Percentiles rank a stretch among this genome's conserved stretches.
Conservation (phyloP, 2,797 vertebrate species). For the Hemibagrus guttatus region DNA sequence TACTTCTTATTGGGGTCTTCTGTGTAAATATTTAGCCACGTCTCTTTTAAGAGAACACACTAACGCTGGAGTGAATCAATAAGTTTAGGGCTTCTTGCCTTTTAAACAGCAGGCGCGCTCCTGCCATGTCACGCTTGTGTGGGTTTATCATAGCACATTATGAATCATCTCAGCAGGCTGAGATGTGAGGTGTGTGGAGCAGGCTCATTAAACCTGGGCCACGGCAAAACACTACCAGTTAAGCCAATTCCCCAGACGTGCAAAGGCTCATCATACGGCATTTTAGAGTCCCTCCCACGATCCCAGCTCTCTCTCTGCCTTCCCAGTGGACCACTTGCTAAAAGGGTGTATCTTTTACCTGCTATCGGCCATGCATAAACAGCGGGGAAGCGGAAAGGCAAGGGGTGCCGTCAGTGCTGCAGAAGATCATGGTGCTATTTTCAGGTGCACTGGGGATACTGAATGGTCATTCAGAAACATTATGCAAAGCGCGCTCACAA, state of each 20-base stretch:
- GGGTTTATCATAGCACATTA: conserved; percentile 71
- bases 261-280: conserved; percentile 42
- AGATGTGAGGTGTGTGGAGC: conserved; percentile 50
- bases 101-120: conserved; percentile 67
- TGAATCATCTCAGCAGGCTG: conserved; percentile 67
- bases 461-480: background rate
- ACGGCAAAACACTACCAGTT: conserved; percentile 50
- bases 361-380: conserved; percentile 39
- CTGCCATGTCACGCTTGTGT: conserved; percentile 65
- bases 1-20: conserved; percentile 10
- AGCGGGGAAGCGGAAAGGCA: background rate
- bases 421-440: conserved; percentile 31
- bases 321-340: conserved; percentile 46
- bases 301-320: conserved; percentile 34
- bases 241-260: conserved; percentile 50
- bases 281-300: conserved; percentile 23
- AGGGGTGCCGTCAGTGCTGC: background rate
- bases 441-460: background rate
- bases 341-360: conserved; percentile 50
- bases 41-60: conserved; percentile 19
- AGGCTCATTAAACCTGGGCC: conserved; percentile 60
- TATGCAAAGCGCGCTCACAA: conserved; percentile 36
- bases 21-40: conserved; percentile 50
- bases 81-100: conserved; percentile 67
- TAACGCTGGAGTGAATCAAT: conserved; percentile 54